phyloP scores from a whole-genome alignment of 2,113 vertebrate genomes.

The Thymallus thymallus region DNA sequence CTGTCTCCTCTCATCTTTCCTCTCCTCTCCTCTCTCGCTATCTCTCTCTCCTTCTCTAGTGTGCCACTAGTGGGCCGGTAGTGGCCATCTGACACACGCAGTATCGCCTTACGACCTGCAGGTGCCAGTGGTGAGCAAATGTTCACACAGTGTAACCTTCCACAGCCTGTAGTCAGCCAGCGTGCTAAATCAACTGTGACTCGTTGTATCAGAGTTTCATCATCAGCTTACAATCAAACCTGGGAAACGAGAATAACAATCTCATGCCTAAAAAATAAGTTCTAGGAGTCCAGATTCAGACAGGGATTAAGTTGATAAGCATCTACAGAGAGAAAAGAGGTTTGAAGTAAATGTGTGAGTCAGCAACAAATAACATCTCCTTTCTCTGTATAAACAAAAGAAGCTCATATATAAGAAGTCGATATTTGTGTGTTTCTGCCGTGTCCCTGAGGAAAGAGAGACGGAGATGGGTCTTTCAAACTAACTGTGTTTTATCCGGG shows the following conservation, averaged over 20 bases:
- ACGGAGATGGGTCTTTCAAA: neutral
- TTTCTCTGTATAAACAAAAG: neutral
- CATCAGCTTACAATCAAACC: neutral
- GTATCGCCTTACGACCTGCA: slow-evolving; percentile 10
- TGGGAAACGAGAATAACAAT: neutral
- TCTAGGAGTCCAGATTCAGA: neutral
- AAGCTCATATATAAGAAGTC: neutral
- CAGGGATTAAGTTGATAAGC: neutral
- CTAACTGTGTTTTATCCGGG: slow-evolving; percentile 1
- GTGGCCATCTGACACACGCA: neutral
- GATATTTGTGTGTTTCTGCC: neutral
- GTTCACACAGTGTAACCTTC: neutral
- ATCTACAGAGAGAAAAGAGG: neutral
- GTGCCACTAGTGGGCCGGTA: neutral
- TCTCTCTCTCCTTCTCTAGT: neutral
- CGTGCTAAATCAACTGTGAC: neutral
- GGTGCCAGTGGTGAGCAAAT: slow-evolving; percentile 18
- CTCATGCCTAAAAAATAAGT: neutral
- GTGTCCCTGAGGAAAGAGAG: neutral
- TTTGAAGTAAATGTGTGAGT: neutral
- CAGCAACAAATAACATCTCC: neutral
- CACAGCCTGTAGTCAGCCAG: neutral
- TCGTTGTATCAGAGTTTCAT: neutral
- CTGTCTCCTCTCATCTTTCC: neutral
- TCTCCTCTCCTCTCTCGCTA: neutral